Base-by-base conservation (phyloP, 2,888 invertebrate species). In the Cheilosia soror region DNA sequence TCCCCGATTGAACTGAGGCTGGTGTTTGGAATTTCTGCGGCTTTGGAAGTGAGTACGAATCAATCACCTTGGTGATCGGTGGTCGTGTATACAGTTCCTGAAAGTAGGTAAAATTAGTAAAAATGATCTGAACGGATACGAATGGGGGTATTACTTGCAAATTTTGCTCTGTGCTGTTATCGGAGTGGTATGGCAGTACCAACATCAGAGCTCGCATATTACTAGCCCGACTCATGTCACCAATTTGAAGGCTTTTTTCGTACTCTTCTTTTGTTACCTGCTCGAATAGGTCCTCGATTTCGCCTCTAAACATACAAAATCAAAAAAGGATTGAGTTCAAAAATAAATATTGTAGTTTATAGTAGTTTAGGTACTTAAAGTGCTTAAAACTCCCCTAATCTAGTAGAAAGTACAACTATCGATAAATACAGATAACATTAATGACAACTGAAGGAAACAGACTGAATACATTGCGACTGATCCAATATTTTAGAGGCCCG, bases 201-300 rank as follows among this genome's bases (percentile, higher is more conserved):
- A 92, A 76, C 92, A 92, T 92, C 40, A 92, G 75, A 0, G 92
- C 91, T 0, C 92, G 89, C 92, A 92, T 92, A 79, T 92, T 91
- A 77, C 91, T 91, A n/a, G 92, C 92, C 2, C 92, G 90, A 7
- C 89, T 89, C 86, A 90, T 88, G 86, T 92, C 92, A 4, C 92
- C 92, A n/a, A 88, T 88, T 65, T 89, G 89, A 31, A 92, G 77
- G 82, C 92, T 92, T 87, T 90, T 92, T 77, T 91, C 90, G 71
- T 92, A 92, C 80, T 92, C 92, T 82, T 92, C 92, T 55, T 90
- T 90, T 1, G 92, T 92, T 0, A 92, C 92, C 88, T 92, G 91
- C 77, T 92, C 92, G 87, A 92, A 92, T 13, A 92, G 89, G 66
- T 92, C 92, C 87, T 92, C 91, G 66, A 92, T 92, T 88, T 92